Evolutionary conservation across 2,888 invertebrate species (phyloP).

Genomic region (Helleia helle): DNA sequence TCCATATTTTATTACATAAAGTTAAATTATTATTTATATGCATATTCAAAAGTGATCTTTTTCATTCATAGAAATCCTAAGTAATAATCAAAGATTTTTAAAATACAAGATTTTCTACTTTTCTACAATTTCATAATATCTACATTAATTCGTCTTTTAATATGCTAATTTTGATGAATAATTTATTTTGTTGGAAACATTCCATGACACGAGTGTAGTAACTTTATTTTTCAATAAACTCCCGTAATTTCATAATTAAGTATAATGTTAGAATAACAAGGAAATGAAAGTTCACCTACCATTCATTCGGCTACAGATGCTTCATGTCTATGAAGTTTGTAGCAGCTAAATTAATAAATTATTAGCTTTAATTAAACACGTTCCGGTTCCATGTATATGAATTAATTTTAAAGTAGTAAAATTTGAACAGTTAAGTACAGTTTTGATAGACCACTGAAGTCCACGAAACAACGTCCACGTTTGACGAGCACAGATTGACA

Average conservation of each 20-base stretch:
- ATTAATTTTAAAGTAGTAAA: slow-evolving; percentile 58
- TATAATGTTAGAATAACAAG: too few relatives aligned
- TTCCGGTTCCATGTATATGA: slow-evolving; percentile 60
- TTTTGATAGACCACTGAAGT: slow-evolving; percentile 51
- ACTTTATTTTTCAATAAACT: neutral
- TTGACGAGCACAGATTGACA: slow-evolving; percentile 32
- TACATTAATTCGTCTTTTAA: neutral
- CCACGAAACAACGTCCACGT: slow-evolving; percentile 19
- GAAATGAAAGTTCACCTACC: slow-evolving; percentile 33
- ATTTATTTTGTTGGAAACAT: neutral
- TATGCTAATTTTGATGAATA: neutral
- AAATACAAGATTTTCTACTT: too few relatives aligned
- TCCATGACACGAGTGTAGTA: neutral
- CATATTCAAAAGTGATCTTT: too few relatives aligned
- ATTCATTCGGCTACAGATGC: slow-evolving; percentile 52
- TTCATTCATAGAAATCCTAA: too few relatives aligned
- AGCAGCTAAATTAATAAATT: slow-evolving; percentile 42
- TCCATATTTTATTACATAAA: too few relatives aligned
- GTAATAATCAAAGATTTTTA: too few relatives aligned
- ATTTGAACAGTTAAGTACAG: slow-evolving; percentile 60
- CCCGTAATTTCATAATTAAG: neutral
- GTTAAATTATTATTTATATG: too few relatives aligned
- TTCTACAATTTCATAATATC: too few relatives aligned
- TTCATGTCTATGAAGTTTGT: slow-evolving; percentile 41
- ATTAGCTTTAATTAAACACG: slow-evolving; percentile 51